Base-by-base conservation (phyloP, 1,140 invertebrate genomes). In the Leptonema lineaticorne region DNA sequence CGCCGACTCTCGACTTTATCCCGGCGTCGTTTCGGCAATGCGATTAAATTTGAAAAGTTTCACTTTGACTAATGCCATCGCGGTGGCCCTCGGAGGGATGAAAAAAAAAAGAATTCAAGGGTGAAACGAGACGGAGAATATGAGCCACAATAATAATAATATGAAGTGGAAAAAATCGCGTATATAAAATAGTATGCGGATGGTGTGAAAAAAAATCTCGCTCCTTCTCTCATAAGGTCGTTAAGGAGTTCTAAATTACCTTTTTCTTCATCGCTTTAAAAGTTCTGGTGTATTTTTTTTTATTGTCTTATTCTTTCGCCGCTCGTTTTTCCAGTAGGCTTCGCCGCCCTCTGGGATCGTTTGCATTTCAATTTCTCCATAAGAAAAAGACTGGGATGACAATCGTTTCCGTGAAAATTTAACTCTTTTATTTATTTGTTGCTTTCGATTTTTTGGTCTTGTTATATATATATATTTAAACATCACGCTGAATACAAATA, bases 241-340 rank as follows among this genome's bases (percentile, higher is more conserved):
- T 64, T 64, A 64, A 64, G 62, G 62, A 64, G 20, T 64, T 64
- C 16, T 64, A 46, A 64, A 64, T 64, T 64, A 53, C 62, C 62
- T 64, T 64, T 64, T 64, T 64, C 27, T 26, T n/a, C n/a, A n/a
- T 64, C 62, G 45, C 46, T 64, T n/a, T 64, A 64, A 64, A 64
- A 64, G 62, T 64, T 64, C 62, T 64, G 62, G 45, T 64, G n/a
- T n/a, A n/a, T n/a, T n/a, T n/a, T 64, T 64, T 53, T 64, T 64
- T 64, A 64, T 64, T 64, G 62, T 64, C 62, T 64, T 64, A 64
- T 64, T 64, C 62, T 64, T 50, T 16, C 37, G 14, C 11, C 26
- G 18, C 27, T 33, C 30, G 14, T 28, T 18, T 41, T 30, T n/a
- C n/a, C 46, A 2, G 62, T 64, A 64, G 62, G 62, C 62, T 64